phyloP scores from a whole-genome alignment of 2,797 vertebrate genomes.

The Gorsachius magnificus region DNA sequence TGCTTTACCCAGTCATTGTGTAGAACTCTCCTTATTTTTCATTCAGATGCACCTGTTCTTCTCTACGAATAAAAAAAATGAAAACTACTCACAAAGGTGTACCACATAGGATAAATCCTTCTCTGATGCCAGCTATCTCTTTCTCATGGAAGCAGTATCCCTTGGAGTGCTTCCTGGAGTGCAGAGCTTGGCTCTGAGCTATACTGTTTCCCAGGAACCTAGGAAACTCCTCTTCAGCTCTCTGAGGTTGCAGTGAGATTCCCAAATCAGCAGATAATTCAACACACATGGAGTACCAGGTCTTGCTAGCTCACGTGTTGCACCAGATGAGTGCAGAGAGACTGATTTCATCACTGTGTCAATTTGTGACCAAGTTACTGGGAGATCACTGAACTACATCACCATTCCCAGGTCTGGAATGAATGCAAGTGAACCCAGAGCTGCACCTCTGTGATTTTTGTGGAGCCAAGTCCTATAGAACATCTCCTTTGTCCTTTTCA shows the following conservation, averaged over 20 bases:
- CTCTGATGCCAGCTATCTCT: background rate
- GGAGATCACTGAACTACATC: background rate
- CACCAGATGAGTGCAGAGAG: background rate
- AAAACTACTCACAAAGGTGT: background rate
- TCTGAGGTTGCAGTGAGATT: background rate
- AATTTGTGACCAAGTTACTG: background rate
- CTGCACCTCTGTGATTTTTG: background rate
- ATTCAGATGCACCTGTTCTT: background rate
- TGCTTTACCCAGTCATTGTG: background rate
- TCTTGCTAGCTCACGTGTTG: background rate
- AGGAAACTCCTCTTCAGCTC: background rate
- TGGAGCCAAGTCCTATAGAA: background rate
- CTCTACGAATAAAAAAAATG: background rate
- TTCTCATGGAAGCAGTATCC: background rate
- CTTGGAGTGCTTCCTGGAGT: background rate
- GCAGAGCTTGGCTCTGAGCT: background rate
- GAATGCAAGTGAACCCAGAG: background rate
- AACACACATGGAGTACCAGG: rapidly evolving
- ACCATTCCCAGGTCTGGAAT: background rate
- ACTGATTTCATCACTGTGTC: background rate
- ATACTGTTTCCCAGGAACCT: background rate
- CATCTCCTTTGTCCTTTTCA: background rate
- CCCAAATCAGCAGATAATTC: background rate
- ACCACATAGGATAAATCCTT: background rate
- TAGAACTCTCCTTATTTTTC: background rate